Evolutionary conservation across 2,888 invertebrate genomes (phyloP), one percentile per base, ranked within the genome.

Genomic region (Lathronympha strigana): DNA sequence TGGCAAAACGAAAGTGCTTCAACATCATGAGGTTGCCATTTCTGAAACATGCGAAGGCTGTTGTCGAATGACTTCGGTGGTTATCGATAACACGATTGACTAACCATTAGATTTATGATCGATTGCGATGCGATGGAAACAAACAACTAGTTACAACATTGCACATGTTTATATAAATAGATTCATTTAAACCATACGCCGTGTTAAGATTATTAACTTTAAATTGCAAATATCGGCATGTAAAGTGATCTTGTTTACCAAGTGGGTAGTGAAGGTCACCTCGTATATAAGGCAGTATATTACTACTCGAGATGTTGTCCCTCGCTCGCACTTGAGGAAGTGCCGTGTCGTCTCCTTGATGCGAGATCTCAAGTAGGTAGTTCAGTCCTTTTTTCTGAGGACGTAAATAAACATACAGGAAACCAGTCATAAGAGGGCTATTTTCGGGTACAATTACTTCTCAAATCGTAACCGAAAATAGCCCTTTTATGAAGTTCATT

Each of bases 191-290:
- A 13, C 45, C 58, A 53, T 36, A 51, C 51, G 64, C 45, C 19
- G n/a, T 9, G 15, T 15, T 40, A 21, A 15, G 38, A 49, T 63
- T 64, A 15, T 53, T 36, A 21, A 60, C 15, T 60, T 64, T 53
- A 51, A 64, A 60, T 64, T 64, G 64, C 64, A 64, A 60, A 64
- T 64, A 25, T 28, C 2, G 38, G 64, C 36, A 45, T 54, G 54
- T 61, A 47, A 49, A 54, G 47, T 54, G 21, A 61, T 66, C 49
- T 38, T 53, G 61, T 54, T 61, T 64, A 28, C 60, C 53, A 51
- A 61, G 53, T 49, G 36, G 63, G 47, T 54, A 40, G 66, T 38
- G 60, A 66, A 61, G 61, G 66, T 61, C 61, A 61, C 6, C 19
- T 23, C 50, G 57, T 17, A 43, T 51, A 25, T 43, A 13, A 45